A percentile compares a stretch with the other conserved stretches of the same genome.
Evolutionary conservation across 2,113 vertebrate species (phyloP).

Genomic region (Gnathonemus echidnorhynchus): DNA sequence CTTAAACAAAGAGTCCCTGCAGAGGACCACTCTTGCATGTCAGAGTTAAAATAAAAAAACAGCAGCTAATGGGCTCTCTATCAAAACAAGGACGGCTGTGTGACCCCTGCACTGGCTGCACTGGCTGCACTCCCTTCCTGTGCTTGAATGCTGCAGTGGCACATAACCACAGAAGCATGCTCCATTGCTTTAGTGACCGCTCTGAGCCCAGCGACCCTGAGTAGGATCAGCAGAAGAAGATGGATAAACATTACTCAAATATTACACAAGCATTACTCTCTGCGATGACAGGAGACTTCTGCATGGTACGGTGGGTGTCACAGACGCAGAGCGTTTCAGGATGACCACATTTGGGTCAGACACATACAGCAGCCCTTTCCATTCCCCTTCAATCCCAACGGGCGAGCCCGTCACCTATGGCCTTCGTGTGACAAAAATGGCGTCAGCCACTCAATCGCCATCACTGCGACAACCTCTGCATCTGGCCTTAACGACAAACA

Average conservation of each 20-base stretch:
- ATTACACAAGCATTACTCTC: not conserved
- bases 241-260: not conserved
- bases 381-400: not conserved
- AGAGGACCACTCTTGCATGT: not conserved
- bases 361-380: not conserved
- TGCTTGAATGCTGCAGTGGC: not conserved
- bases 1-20: not conserved
- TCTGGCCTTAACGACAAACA: not conserved
- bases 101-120: slow-evolving; percentile 18
- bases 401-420: not conserved
- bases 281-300: not conserved
- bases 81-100: slow-evolving; percentile 19
- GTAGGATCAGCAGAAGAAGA: not conserved
- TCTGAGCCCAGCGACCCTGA: not conserved
- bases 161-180: slow-evolving; percentile 38
- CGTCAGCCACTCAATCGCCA: not conserved
- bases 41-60: not conserved
- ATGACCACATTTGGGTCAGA: not conserved
- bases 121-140: slow-evolving; percentile 14
- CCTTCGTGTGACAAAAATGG: not conserved
- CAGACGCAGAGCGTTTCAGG: not conserved
- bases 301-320: not conserved
- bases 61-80: not conserved
- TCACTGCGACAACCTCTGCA: not conserved
- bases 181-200: slow-evolving; percentile 36